Evolutionary conservation across 2,888 invertebrate species (phyloP).

Genomic region (Cheilosia vulpina): DNA sequence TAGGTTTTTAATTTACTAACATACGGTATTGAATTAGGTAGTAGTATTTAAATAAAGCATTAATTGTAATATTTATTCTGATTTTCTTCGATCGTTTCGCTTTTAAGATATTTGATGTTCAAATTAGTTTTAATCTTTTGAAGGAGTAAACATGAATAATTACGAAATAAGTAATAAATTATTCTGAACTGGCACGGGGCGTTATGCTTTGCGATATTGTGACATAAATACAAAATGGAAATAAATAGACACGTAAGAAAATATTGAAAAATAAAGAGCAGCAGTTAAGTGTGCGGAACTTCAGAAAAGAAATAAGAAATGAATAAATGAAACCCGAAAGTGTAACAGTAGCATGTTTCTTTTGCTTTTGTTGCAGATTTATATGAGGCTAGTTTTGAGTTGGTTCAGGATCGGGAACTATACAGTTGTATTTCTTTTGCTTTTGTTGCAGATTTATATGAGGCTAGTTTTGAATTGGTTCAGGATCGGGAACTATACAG

Average conservation of each 20-base stretch:
- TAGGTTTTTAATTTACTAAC: conserved; percentile 40
- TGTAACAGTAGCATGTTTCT: conserved; percentile 22
- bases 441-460: not conserved
- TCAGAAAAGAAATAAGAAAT: conserved; percentile 21
- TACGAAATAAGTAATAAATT: conserved; percentile 51
- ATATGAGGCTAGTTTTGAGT: not conserved
- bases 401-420: too few species aligned
- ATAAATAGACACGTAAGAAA: conserved; percentile 49
- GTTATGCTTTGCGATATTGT: conserved; percentile 62
- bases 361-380: not conserved
- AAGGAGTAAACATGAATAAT: conserved; percentile 45
- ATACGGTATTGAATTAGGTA: conserved; percentile 44
- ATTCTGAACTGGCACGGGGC: conserved; percentile 31
- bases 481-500: too few species aligned
- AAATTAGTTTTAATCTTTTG: conserved; percentile 72
- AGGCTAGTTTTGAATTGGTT: not conserved
- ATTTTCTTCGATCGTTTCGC: conserved; percentile 63
- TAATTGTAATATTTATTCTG: conserved; percentile 69
- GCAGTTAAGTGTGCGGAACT: conserved; percentile 15
- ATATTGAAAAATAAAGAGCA: conserved; percentile 17
- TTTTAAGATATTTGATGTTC: conserved; percentile 74
- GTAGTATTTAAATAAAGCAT: conserved; percentile 43
- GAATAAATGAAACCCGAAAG: conserved; percentile 41
- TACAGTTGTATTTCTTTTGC: not conserved
- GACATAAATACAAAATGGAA: conserved; percentile 50